These are phyloP conservation scores for Sciaenops ocellatus DNA, from an alignment of 2,797 vertebrate genomes.

Conservation along the genomic window DNA sequence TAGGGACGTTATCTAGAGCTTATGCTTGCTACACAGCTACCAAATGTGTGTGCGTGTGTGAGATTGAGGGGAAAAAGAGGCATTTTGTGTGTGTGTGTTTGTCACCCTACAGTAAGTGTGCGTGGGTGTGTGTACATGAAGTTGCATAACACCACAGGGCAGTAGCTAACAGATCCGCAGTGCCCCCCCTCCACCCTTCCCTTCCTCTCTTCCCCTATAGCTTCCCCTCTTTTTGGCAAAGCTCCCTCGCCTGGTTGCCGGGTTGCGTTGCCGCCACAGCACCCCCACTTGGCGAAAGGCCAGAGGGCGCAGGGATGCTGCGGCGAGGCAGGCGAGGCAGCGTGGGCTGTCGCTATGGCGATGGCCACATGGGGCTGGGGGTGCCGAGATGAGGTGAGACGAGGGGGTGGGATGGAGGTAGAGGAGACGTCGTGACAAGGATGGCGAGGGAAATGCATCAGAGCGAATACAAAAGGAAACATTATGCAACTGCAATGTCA, in stretches of 20 bases:
- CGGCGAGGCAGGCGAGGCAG: constrained; percentile 50
- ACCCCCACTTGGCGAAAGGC: constrained; percentile 65
- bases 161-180: constrained; percentile 76
- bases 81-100: constrained; percentile 48
- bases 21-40: constrained; percentile 49
- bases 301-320: constrained; percentile 73
- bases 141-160: constrained; percentile 75
- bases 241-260: constrained; percentile 65
- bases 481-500: constrained; percentile 46
- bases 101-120: constrained; percentile 56
- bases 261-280: constrained; percentile 67
- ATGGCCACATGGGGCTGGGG: constrained; percentile 48
- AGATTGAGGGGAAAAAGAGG: constrained; percentile 19
- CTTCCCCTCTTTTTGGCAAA: constrained; percentile 66
- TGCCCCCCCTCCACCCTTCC: constrained; percentile 55
- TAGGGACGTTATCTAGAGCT: constrained; percentile 70
- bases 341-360: constrained; percentile 64
- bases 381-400: constrained; percentile 22
- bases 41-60: constrained; percentile 3
- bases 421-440: constrained; percentile 35
- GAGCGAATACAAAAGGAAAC: constrained; percentile 37
- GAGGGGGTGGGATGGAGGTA: constrained; percentile 21
- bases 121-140: constrained; percentile 63
- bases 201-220: constrained; percentile 57
- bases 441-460: constrained; percentile 33